Conservation (phyloP, 2,797 vertebrate species). For the Lacerta viridis region DNA sequence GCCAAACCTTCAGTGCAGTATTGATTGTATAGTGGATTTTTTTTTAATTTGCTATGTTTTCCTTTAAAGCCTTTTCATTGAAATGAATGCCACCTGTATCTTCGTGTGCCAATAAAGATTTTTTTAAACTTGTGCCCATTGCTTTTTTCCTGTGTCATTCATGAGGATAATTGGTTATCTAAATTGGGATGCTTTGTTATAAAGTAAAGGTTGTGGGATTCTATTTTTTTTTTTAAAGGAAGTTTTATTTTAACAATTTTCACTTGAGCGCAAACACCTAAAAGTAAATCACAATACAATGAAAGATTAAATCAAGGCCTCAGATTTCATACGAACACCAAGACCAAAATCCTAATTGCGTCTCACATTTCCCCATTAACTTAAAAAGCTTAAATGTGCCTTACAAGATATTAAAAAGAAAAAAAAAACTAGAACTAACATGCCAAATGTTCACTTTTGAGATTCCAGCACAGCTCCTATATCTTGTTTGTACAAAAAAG, state of each 20-base stretch:
- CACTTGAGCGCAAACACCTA: slow-evolving; percentile 86
- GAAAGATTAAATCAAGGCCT: slow-evolving; percentile 85
- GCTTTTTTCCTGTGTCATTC: too few species aligned
- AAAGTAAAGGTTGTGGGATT: too few species aligned
- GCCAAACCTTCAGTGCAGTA: too few species aligned
- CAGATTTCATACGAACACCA: slow-evolving; percentile 84
- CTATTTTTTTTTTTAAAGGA: slow-evolving; percentile 81
- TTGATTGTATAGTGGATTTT: too few species aligned
- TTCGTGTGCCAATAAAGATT: too few species aligned
- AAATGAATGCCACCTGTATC: too few species aligned
- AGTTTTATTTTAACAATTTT: slow-evolving; percentile 87
- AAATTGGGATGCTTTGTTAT: too few species aligned
- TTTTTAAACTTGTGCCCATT: too few species aligned
- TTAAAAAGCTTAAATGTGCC: slow-evolving; percentile 83
- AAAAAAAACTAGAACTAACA: slow-evolving; percentile 84
- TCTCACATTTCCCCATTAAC: slow-evolving; percentile 82
- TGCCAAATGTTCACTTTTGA: slow-evolving; percentile 85
- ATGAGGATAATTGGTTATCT: too few species aligned
- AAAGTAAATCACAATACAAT: slow-evolving; percentile 86
- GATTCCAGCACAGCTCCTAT: slow-evolving; percentile 84
- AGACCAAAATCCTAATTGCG: slow-evolving; percentile 82
- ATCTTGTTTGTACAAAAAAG: slow-evolving; percentile 83
- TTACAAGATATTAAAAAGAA: slow-evolving; percentile 85
- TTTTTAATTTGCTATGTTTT: too few species aligned
- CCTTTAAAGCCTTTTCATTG: too few species aligned